phyloP scores from a whole-genome alignment of 2,797 vertebrate genomes.

The Gymnopithys bicolor region DNA sequence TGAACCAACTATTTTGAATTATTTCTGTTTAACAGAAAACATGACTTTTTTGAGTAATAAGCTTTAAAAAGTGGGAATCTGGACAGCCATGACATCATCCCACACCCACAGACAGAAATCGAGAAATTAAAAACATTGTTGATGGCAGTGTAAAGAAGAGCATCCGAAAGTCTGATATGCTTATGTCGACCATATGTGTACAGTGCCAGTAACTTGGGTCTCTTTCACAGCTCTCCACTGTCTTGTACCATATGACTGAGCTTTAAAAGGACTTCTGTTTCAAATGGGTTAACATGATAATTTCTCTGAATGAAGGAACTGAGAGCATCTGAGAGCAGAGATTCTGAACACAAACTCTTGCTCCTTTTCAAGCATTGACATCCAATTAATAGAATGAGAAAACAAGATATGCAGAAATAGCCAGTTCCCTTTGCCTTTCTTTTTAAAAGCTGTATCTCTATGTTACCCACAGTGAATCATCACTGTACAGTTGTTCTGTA shows the following conservation, averaged over 20 bases:
- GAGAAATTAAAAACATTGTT: not conserved
- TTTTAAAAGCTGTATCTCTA: not conserved
- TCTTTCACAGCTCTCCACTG: not conserved
- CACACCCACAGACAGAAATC: not conserved
- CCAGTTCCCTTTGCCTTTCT: not conserved
- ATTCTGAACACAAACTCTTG: not conserved
- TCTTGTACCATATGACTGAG: not conserved
- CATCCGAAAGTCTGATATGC: not conserved
- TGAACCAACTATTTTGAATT: not conserved
- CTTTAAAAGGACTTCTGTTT: not conserved
- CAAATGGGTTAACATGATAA: not conserved
- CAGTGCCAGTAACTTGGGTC: not conserved
- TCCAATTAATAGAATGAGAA: not conserved
- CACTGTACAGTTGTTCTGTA: not conserved
- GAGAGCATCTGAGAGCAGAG: not conserved
- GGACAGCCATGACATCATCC: not conserved
- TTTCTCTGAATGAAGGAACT: not conserved
- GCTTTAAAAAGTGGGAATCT: not conserved
- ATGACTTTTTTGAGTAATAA: not conserved
- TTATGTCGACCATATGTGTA: not conserved
- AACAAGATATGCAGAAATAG: not conserved
- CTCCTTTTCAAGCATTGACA: not conserved
- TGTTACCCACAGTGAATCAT: not conserved
- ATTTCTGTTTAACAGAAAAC: not conserved
- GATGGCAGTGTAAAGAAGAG: not conserved